Evolutionary conservation across 2,113 vertebrate genomes (phyloP).

Genomic region (Hyla sarda): DNA sequence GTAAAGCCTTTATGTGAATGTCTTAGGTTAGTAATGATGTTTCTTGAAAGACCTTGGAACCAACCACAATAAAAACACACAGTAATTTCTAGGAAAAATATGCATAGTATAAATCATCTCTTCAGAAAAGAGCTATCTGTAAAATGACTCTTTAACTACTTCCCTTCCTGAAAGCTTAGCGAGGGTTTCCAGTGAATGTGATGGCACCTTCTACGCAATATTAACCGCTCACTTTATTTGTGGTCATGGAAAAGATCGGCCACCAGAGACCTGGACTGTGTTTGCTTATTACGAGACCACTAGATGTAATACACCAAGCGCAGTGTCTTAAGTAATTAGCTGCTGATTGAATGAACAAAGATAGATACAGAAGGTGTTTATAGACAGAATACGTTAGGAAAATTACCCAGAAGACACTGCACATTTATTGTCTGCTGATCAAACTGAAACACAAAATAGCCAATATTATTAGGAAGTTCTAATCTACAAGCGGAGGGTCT

Average conservation of each 20-base stretch:
- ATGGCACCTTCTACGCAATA: background rate
- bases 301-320: background rate
- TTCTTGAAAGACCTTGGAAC: background rate
- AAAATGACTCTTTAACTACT: background rate
- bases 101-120: background rate
- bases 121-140: background rate
- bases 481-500: no score
- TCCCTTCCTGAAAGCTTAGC: background rate
- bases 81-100: background rate
- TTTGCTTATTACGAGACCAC: constrained; percentile 23
- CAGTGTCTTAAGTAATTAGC: constrained; percentile 17
- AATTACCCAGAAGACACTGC: background rate
- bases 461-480: background rate
- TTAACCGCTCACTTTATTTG: background rate
- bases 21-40: background rate
- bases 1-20: background rate
- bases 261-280: background rate
- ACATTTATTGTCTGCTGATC: background rate
- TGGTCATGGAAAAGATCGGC: background rate
- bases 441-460: background rate
- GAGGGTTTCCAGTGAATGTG: background rate
- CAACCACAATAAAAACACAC: background rate
- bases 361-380: background rate
- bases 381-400: background rate
- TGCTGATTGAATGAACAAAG: background rate